Evolutionary conservation across 2,113 vertebrate species (phyloP), one percentile per base, ranked within the genome.

Genomic region (Odontesthes bonariensis): DNA sequence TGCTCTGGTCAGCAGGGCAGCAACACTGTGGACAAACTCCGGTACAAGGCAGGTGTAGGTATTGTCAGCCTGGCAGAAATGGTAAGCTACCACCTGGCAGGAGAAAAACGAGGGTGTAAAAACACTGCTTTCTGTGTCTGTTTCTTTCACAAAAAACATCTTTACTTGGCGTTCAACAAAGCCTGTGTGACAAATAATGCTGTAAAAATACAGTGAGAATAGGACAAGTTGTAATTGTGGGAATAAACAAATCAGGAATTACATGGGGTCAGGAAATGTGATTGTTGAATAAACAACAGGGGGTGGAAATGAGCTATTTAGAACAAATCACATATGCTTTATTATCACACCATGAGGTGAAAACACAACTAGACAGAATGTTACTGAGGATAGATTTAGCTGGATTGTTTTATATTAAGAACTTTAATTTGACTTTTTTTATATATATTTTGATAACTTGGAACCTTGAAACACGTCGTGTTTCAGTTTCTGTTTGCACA

Each of bases 51-150:
- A 99, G 0, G 98, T 99, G 92, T 99, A 99, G 0, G 98, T 97
- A 92, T 99, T 99, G 89, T 99, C 98, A 0, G 98, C 98, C 88
- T 99, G 98, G 82, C 98, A 99, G 89, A 98, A 99, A 83, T 99
- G 98, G 77, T 99, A 99, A 3, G 98, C 97, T 40, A 98, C 96
- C 0, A 99, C 98, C 98, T 99, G 83, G 2, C 16, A 20, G 72
- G 38, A 56, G 52, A 73, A n/a, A 79, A 6, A 56, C 5, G 19
- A 6, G 40, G 33, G 14, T 60, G 16, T n/a, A 55, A 42, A 49
- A 55, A 5, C 8, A 10, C 22, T 55, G 22, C 35, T 31, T 42
- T 67, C 51, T 67, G 35, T 66, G 40, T 32, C 52, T 31, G 52
- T n/a, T 68, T 55, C 35, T 38, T 38, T 38, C 35, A 38, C 35